phyloP scores from a whole-genome alignment of 2,113 vertebrate genomes.

The Colinus virginianus region DNA sequence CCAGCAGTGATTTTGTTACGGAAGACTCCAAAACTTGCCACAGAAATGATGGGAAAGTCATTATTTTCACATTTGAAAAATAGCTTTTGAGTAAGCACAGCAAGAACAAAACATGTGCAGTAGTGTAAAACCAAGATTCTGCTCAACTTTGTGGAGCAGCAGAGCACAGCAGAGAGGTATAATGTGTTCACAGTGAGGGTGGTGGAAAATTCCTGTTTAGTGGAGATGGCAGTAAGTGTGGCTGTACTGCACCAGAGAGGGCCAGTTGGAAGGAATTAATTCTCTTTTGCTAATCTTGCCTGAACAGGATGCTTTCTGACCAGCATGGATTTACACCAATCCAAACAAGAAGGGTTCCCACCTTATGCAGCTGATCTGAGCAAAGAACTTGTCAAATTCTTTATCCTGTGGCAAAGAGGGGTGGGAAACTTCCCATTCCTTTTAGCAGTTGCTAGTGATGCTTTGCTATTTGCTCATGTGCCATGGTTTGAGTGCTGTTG shows the following conservation, averaged over 20 bases:
- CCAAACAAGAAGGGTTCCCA: not conserved
- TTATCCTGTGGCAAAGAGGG: not conserved
- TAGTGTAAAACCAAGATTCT: not conserved
- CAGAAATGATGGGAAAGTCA: not conserved
- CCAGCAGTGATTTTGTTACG: not conserved
- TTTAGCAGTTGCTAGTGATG: not conserved
- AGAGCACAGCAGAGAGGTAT: not conserved
- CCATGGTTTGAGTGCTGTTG: not conserved
- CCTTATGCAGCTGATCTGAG: not conserved
- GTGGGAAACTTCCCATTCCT: not conserved
- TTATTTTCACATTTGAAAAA: not conserved
- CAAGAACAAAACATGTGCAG: not conserved
- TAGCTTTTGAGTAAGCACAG: not conserved
- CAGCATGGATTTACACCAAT: not conserved
- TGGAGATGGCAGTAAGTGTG: not conserved
- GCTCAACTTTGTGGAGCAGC: not conserved
- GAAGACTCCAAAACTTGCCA: not conserved
- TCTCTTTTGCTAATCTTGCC: not conserved
- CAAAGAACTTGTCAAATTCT: not conserved
- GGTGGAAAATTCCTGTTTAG: not conserved
- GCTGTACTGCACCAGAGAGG: not conserved
- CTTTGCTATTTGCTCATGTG: fast-evolving
- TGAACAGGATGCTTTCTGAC: not conserved
- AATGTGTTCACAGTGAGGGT: not conserved
- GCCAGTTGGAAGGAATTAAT: not conserved